A percentile compares a stretch with the other conserved stretches of the same genome.
Conservation (phyloP, 23 tunicate species). For the Trididemnum nubilum region DNA sequence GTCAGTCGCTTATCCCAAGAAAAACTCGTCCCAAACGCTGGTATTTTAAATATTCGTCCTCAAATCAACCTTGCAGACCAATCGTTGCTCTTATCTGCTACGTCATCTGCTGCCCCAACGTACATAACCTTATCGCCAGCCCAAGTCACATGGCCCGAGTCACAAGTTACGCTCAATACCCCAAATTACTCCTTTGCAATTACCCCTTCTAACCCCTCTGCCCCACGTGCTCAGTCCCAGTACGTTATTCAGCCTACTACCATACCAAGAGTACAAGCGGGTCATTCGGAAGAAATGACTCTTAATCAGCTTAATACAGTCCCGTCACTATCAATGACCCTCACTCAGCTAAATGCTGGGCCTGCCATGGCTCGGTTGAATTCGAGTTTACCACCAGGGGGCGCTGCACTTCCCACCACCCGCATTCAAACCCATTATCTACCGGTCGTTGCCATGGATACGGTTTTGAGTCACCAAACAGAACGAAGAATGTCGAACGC, state of each 20-base stretch:
- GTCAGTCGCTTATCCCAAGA: not conserved
- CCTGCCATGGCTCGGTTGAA: conserved; percentile 42
- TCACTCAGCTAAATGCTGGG: conserved; percentile 76
- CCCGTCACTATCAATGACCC: conserved; percentile 54
- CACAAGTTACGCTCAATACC: not conserved
- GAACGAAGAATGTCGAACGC: conserved; percentile 52
- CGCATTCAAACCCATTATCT: conserved; percentile 45
- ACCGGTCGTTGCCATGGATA: conserved; percentile 69
- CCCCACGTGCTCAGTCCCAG: conserved; percentile 20
- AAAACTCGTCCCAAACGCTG: not conserved
- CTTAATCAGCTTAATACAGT: conserved; percentile 50
- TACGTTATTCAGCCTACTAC: conserved; percentile 44
- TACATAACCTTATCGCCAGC: conserved; percentile 38
- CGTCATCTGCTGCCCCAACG: conserved; percentile 7
- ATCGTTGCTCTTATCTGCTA: conserved; percentile 4
- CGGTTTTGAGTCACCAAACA: conserved; percentile 29
- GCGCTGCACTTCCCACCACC: not conserved
- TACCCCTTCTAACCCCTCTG: conserved; percentile 13
- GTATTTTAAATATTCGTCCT: not conserved
- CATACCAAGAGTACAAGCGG: conserved; percentile 5
- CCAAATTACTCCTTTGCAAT: conserved; percentile 16
- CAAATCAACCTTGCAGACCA: conserved; percentile 2
- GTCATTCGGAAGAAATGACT: conserved; percentile 48
- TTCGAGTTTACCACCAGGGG: not conserved
- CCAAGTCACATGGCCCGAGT: conserved; percentile 11